Evolutionary conservation across 2,113 vertebrate genomes (phyloP).

Genomic region (Neotragus moschatus): DNA sequence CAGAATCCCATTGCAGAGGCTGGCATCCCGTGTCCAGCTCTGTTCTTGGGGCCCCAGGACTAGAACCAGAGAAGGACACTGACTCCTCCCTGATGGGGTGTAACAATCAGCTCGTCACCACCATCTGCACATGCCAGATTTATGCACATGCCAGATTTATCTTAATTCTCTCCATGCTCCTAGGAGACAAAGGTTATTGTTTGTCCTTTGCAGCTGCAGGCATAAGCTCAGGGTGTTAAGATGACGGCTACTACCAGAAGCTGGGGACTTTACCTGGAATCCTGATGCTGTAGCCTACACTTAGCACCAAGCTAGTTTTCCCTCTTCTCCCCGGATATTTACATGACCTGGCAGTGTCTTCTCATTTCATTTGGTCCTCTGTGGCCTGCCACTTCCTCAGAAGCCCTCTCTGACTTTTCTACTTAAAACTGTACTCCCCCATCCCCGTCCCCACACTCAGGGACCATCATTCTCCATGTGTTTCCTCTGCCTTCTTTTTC

Average conservation of each 20-base stretch:
- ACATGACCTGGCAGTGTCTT: not conserved
- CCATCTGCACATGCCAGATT: accelerated
- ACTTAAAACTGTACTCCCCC: not conserved
- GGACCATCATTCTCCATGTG: not conserved
- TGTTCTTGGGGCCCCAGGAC: not conserved
- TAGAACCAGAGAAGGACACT: not conserved
- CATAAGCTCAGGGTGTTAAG: not conserved
- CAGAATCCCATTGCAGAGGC: not conserved
- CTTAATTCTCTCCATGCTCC: not conserved
- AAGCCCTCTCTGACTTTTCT: not conserved
- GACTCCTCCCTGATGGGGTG: not conserved
- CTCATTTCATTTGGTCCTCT: not conserved
- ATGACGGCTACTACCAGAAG: accelerated
- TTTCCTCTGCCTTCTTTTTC: not conserved
- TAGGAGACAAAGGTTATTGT: not conserved
- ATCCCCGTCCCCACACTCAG: not conserved
- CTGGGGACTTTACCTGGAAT: not conserved
- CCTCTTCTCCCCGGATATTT: not conserved
- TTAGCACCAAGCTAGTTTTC: not conserved
- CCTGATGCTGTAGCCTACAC: no score
- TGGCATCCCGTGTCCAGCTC: not conserved
- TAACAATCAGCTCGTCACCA: not conserved
- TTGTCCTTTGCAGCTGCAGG: not conserved
- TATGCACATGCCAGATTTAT: accelerated
- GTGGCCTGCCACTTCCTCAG: not conserved